Evolutionary conservation across 2,888 invertebrate species (phyloP).

Genomic region (Leistus spinibarbis): DNA sequence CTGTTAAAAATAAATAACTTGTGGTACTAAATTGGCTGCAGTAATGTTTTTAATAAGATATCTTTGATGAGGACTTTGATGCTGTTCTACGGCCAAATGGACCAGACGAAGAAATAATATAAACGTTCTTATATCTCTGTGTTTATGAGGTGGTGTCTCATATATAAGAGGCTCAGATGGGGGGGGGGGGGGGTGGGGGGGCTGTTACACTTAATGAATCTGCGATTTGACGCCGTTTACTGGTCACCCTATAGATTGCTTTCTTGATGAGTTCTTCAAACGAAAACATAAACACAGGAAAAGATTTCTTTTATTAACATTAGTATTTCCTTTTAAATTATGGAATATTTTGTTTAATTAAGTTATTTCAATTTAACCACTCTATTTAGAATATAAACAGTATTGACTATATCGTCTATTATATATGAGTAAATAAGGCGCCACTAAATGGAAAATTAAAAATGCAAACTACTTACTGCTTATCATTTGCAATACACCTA

Average conservation of each 20-base stretch:
- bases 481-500: background rate
- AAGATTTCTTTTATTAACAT: too few species aligned
- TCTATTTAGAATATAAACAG: background rate
- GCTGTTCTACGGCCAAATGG: background rate
- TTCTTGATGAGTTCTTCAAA: background rate
- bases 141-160: background rate
- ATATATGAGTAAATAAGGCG: background rate
- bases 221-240: conserved; percentile 54
- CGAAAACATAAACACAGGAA: too few species aligned
- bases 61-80: background rate
- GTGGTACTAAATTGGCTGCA: background rate
- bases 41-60: background rate
- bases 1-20: background rate
- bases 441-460: background rate
- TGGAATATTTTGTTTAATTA: too few species aligned
- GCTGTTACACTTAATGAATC: conserved; percentile 57
- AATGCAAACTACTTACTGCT: background rate
- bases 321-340: too few species aligned
- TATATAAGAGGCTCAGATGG: background rate
- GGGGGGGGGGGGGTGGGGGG: conserved; percentile 35
- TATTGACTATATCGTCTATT: background rate
- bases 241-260: conserved; percentile 41
- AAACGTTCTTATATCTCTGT: background rate
- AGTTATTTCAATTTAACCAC: background rate
- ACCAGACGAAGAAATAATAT: background rate